Percentiles rank a stretch among this genome's conserved stretches.
Evolutionary conservation across 1,140 invertebrate genomes (phyloP).

Genomic region (Megalopta genalis): DNA sequence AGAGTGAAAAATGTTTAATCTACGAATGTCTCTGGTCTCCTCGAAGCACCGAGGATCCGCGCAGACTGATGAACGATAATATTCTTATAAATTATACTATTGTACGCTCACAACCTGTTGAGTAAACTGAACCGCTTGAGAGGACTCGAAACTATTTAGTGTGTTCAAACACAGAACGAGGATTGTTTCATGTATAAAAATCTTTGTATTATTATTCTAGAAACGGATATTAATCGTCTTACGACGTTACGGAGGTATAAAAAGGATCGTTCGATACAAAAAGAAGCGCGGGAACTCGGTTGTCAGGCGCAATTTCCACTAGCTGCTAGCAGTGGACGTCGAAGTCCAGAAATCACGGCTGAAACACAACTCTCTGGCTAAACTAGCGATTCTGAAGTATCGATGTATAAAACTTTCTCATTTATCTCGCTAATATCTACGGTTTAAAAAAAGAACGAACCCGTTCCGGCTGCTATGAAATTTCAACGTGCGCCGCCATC

Average conservation of each 20-base stretch:
- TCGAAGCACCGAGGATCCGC: background rate
- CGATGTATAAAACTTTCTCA: background rate
- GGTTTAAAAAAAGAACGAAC: background rate
- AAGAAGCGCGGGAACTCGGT: background rate
- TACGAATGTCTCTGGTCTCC: constrained; percentile 2
- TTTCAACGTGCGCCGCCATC: background rate
- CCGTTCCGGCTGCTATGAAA: background rate
- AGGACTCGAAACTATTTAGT: background rate
- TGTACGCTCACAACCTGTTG: background rate
- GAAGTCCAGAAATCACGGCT: background rate
- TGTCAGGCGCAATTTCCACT: background rate
- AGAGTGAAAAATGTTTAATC: constrained; percentile 30
- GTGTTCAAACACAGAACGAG: background rate
- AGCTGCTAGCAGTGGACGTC: background rate
- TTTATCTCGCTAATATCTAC: background rate
- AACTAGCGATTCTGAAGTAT: background rate
- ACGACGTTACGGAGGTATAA: background rate
- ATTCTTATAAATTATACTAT: background rate
- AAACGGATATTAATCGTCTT: background rate
- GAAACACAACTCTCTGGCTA: background rate
- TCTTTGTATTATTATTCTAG: background rate
- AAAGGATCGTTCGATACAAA: background rate
- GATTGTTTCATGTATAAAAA: background rate
- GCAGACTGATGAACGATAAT: background rate
- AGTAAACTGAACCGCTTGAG: background rate